Evolutionary conservation across 2,113 vertebrate genomes (phyloP).

Genomic region (Seriola dumerili): DNA sequence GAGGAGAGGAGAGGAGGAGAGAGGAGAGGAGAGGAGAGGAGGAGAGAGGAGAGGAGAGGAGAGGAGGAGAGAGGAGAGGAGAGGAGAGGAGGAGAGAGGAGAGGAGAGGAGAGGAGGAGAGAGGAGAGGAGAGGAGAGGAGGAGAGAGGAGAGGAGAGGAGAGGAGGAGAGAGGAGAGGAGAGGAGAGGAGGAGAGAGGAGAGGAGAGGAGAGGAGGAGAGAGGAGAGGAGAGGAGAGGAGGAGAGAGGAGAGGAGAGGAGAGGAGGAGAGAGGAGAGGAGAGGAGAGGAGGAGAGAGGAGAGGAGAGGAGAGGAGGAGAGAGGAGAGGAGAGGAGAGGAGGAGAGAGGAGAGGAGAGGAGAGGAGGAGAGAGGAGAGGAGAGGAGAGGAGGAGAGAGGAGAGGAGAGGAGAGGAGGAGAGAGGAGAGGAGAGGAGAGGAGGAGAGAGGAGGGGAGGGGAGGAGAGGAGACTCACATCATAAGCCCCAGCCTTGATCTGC

Average conservation of each 20-base stretch:
- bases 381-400: too few relatives aligned
- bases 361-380: constrained; percentile 5
- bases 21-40: constrained; percentile 8
- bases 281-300: constrained; percentile 37
- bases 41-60: constrained; percentile 7
- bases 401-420: constrained; percentile 12
- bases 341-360: constrained; percentile 2
- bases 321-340: too few relatives aligned
- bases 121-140: neutral
- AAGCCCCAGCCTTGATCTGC: constrained; percentile 98
- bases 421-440: neutral
- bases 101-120: too few relatives aligned
- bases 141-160: constrained; percentile 27
- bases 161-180: neutral
- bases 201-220: constrained; percentile 1
- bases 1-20: too few relatives aligned
- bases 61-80: constrained; percentile 36
- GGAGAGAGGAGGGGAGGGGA: neutral
- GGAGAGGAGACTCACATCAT: constrained; percentile 88
- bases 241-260: constrained; percentile 28
- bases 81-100: constrained; percentile 33
- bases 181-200: neutral
- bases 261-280: constrained; percentile 29
- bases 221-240: constrained; percentile 10
- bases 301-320: constrained; percentile 13